Base-by-base conservation (phyloP, 1,140 invertebrate genomes). In the Lerema accius region DNA sequence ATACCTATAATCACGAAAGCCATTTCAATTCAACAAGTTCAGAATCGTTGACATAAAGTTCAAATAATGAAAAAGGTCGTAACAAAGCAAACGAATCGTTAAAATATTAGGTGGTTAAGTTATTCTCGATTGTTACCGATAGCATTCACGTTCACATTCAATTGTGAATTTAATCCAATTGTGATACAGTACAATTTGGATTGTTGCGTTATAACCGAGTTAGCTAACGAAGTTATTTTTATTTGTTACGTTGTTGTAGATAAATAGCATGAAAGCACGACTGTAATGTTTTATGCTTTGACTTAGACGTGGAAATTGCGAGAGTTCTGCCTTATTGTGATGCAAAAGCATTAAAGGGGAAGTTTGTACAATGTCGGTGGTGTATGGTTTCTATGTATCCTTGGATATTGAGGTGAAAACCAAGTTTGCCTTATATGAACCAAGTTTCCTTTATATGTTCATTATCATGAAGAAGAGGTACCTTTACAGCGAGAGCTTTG, bases 191-290 rank as follows among this genome's bases (percentile, higher is more conserved):
- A 23, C 35, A 53, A 40, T 14, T 53, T 53, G 7, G 1, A 32
- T 32, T 9, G 28, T 32, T 32, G 19, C 19, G 19, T 23, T 23
- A 9, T 53, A 40, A 51, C 50, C 50, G 19, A 15, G 49, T 40
- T 45, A 45, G 39, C 32, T 56, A 56, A 23, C 23, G 23, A 56
- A 45, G 53, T 45, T 56, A 45, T 56, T 42, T 55, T 56, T 55
- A 37, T 55, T 56, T 32, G 53, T 45, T 56, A 56, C 53, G 23
- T 28, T 42, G 9, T 17, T 19, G 40, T 45, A 45, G 53, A 56
- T 56, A 56, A 56, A 56, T 56, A 45, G 53, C 43, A 56, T 45
- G 39, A 16, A 56, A 45, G 15, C 53, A 56, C 53, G 53, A 56
- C 43, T 56, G 53, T 45, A 28, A 45, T 56, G 53, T 45, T 43